Conservation (phyloP, 2,888 invertebrate species). For the Coenonympha glycerion region DNA sequence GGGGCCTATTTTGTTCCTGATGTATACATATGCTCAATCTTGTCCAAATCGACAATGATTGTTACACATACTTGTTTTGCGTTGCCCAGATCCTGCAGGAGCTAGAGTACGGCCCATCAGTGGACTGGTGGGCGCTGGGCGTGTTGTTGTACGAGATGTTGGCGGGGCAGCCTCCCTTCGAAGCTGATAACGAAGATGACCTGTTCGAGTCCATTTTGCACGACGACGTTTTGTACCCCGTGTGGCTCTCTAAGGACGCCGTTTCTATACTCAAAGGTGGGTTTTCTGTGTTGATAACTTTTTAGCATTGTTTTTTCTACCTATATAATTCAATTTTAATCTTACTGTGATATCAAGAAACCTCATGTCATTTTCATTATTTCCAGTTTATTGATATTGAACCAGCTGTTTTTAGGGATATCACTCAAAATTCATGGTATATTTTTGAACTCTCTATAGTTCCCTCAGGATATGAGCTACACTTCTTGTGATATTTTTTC, state of each 20-base stretch:
- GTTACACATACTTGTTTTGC: neutral
- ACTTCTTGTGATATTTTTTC: too few relatives aligned
- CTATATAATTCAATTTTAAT: too few relatives aligned
- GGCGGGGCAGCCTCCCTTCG: slow-evolving; percentile 99
- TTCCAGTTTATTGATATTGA: too few relatives aligned
- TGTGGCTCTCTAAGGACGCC: slow-evolving; percentile 82
- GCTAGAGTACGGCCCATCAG: slow-evolving; percentile 91
- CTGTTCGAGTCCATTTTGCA: slow-evolving; percentile 98
- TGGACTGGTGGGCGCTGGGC: slow-evolving; percentile 98
- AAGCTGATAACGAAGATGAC: slow-evolving; percentile 99
- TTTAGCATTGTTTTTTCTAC: too few relatives aligned
- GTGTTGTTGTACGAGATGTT: slow-evolving; percentile 99
- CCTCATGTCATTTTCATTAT: too few relatives aligned
- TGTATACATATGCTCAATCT: neutral
- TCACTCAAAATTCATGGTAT: too few relatives aligned
- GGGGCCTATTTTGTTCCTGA: neutral
- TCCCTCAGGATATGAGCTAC: too few relatives aligned
- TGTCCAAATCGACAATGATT: neutral
- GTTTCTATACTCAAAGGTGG: slow-evolving; percentile 64
- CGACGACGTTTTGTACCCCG: slow-evolving; percentile 98
- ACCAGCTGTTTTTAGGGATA: too few relatives aligned
- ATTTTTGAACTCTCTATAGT: too few relatives aligned
- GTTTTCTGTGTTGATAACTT: too few relatives aligned
- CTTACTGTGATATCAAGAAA: too few relatives aligned
- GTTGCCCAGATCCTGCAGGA: slow-evolving; percentile 86